These are phyloP conservation scores for Phylloscopus whistleri DNA, from an alignment of 2,113 vertebrate genomes.

Conservation along the genomic window DNA sequence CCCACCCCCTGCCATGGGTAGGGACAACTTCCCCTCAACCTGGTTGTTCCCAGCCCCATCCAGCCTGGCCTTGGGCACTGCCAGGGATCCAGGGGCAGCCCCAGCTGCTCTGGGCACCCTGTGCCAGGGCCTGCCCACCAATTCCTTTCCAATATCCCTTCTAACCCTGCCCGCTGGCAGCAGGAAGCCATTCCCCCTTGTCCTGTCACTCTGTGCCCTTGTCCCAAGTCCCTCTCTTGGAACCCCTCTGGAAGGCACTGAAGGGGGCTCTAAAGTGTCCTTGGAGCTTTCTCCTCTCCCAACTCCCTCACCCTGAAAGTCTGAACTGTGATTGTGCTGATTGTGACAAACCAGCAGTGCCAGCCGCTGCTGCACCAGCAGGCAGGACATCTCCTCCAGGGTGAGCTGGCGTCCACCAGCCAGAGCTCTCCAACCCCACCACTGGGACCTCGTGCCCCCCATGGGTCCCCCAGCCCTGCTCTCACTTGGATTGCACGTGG, in stretches of 20 bases:
- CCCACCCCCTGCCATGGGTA: background rate
- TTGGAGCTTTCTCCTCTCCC: background rate
- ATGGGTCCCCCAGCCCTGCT: background rate
- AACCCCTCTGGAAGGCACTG: background rate
- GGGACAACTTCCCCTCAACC: background rate
- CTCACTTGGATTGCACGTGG: rapidly evolving
- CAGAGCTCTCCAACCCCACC: background rate
- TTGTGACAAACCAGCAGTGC: background rate
- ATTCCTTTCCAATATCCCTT: background rate
- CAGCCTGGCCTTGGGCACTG: rapidly evolving
- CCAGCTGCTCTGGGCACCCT: background rate
- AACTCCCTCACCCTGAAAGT: background rate
- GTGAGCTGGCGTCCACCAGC: background rate
- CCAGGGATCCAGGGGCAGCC: background rate
- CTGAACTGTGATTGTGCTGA: background rate
- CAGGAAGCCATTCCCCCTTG: background rate
- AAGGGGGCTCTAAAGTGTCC: background rate
- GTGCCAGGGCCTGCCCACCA: background rate
- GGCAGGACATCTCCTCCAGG: background rate
- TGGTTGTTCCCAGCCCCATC: background rate
- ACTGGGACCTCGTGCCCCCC: background rate
- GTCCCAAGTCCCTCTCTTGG: background rate
- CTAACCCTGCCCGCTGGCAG: background rate
- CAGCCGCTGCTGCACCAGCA: background rate
- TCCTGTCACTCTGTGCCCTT: background rate